Percentiles rank a stretch among this genome's conserved stretches.
These are phyloP conservation scores for Drosophila kuntzei DNA, from an alignment of 2,888 invertebrate species.

Conservation along the genomic window DNA sequence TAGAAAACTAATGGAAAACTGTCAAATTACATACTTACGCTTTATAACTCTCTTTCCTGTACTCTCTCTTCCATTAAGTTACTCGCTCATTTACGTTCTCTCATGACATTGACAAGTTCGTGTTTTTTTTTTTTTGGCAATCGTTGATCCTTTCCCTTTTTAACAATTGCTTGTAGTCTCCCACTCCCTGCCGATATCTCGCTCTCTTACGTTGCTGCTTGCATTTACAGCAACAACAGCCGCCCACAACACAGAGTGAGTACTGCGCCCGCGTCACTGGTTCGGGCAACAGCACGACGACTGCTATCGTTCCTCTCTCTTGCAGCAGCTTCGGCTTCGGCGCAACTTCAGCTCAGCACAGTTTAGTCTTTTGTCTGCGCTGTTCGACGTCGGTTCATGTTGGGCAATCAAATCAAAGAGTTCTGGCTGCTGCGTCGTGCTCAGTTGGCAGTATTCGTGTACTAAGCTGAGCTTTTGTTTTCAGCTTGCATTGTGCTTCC, in stretches of 20 bases:
- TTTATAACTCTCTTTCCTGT: not conserved
- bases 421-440: conserved; percentile 2
- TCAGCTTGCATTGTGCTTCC: conserved; percentile 48
- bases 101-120: conserved; percentile 39
- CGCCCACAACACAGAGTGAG: conserved; percentile 25
- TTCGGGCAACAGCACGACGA: conserved; percentile 24
- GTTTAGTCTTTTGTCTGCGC: conserved; percentile 69
- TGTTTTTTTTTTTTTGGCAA: conserved; percentile 27
- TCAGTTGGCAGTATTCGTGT: conserved; percentile 33
- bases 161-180: conserved; percentile 14
- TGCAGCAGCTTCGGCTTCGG: conserved; percentile 42
- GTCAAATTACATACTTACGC: conserved; percentile 4
- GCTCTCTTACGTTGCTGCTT: conserved; percentile 7
- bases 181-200: not conserved
- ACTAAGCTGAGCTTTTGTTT: conserved; percentile 54
- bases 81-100: not conserved
- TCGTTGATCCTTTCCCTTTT: conserved; percentile 57
- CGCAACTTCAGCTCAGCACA: conserved; percentile 65
- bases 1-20: not conserved
- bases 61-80: not conserved
- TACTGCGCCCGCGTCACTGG: conserved; percentile 29
- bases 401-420: conserved; percentile 23
- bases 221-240: conserved; percentile 22
- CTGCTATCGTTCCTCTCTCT: conserved; percentile 43
- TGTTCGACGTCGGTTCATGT: conserved; percentile 59